Percentiles rank a stretch among this genome's conserved stretches.
phyloP scores from a whole-genome alignment of 1,140 invertebrate species.

The Telenomus remus region DNA sequence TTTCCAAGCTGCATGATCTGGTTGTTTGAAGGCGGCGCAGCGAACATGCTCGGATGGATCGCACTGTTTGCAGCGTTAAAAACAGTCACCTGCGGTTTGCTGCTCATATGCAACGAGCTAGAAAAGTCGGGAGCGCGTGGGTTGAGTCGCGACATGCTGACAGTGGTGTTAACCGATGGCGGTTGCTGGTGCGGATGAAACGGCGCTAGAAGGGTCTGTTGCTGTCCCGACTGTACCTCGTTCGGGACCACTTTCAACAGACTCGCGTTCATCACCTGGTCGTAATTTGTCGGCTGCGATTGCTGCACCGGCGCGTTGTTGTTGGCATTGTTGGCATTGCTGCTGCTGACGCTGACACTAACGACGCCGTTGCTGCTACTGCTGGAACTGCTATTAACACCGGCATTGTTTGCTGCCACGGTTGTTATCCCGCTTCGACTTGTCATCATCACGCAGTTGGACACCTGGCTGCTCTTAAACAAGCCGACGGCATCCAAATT shows the following conservation, averaged over 20 bases:
- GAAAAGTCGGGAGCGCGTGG: conserved; percentile 91
- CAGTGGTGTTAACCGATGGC: conserved; percentile 71
- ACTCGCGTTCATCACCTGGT: conserved; percentile 63
- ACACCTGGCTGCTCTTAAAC: conserved; percentile 56
- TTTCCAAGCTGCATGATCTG: conserved; percentile 63
- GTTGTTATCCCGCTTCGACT: conserved; percentile 60
- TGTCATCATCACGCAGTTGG: conserved; percentile 61
- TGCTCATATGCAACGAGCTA: conserved; percentile 74
- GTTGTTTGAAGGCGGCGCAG: conserved; percentile 70
- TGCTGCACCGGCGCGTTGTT: conserved; percentile 36
- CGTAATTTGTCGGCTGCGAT: conserved; percentile 61
- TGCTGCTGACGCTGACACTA: conserved; percentile 66
- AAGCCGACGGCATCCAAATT: conserved; percentile 60
- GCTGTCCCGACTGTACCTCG: conserved; percentile 48
- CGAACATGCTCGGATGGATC: conserved; percentile 70
- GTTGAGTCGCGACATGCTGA: conserved; percentile 86
- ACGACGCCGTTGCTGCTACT: conserved; percentile 30
- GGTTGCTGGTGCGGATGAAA: conserved; percentile 71
- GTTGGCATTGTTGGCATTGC: conserved; percentile 64
- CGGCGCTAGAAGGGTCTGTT: conserved; percentile 64
- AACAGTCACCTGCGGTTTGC: conserved; percentile 73
- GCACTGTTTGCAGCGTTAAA: conserved; percentile 65
- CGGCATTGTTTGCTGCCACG: conserved; percentile 59
- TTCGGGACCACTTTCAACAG: conserved; percentile 73
- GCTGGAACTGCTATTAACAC: conserved; percentile 6